These are phyloP conservation scores for Bugula neritina DNA, from an alignment of 2,888 invertebrate genomes.

Conservation along the genomic window DNA sequence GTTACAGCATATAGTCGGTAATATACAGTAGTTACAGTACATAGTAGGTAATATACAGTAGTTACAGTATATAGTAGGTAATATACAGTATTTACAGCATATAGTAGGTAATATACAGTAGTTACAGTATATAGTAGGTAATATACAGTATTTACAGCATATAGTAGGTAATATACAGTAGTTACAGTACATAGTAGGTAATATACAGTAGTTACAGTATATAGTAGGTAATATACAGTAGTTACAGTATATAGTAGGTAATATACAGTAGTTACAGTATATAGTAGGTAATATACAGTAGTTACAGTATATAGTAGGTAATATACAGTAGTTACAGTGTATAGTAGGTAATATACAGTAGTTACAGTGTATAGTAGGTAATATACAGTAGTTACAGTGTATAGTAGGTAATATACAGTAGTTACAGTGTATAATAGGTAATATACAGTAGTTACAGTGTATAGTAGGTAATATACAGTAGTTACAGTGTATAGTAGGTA, in stretches of 20 bases:
- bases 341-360: background rate
- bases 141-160: too few species aligned
- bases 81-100: too few species aligned
- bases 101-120: too few species aligned
- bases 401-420: background rate
- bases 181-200: too few species aligned
- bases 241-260: background rate
- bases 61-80: too few species aligned
- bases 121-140: too few species aligned
- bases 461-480: background rate
- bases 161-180: too few species aligned
- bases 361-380: background rate
- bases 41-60: too few species aligned
- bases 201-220: too few species aligned
- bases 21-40: too few species aligned
- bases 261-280: background rate
- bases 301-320: background rate
- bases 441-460: background rate
- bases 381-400: background rate
- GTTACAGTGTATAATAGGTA: background rate
- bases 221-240: background rate
- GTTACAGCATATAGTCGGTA: too few species aligned
- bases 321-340: background rate
- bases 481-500: background rate
- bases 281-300: background rate